Conservation (phyloP, 2,113 vertebrate species). For the Zingel zingel region DNA sequence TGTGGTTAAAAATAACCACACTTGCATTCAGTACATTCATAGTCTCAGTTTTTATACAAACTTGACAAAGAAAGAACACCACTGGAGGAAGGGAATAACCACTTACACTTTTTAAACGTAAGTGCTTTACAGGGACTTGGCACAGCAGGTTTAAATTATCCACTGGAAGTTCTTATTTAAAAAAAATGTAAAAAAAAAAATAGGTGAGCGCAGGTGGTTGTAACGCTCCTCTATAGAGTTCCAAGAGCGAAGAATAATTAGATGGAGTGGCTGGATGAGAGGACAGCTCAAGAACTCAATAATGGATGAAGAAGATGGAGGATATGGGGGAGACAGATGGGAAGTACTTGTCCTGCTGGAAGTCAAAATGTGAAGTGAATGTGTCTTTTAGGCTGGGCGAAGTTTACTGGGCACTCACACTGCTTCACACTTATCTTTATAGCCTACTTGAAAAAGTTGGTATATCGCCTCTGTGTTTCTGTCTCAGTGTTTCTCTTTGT, state of each 20-base stretch:
- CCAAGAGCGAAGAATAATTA: constrained; percentile 45
- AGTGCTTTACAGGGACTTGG: constrained; percentile 10
- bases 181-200: neutral
- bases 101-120: neutral
- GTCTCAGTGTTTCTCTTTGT: neutral
- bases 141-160: constrained; percentile 1
- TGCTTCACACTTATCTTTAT: neutral
- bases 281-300: constrained; percentile 38
- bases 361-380: constrained; percentile 27
- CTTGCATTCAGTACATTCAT: neutral
- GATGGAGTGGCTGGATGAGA: constrained; percentile 43
- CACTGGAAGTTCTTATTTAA: constrained; percentile 24
- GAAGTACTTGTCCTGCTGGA: neutral
- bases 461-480: neutral
- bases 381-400: neutral
- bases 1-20: constrained; percentile 13
- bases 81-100: neutral
- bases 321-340: constrained; percentile 6
- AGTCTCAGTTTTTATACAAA: neutral
- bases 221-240: constrained; percentile 27
- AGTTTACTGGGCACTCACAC: neutral
- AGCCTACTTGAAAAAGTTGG: neutral
- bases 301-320: constrained; percentile 25
- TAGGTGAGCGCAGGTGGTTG: constrained; percentile 6
- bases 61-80: neutral